phyloP scores from a whole-genome alignment of 1,140 invertebrate genomes.

The Drosophila pandora region DNA sequence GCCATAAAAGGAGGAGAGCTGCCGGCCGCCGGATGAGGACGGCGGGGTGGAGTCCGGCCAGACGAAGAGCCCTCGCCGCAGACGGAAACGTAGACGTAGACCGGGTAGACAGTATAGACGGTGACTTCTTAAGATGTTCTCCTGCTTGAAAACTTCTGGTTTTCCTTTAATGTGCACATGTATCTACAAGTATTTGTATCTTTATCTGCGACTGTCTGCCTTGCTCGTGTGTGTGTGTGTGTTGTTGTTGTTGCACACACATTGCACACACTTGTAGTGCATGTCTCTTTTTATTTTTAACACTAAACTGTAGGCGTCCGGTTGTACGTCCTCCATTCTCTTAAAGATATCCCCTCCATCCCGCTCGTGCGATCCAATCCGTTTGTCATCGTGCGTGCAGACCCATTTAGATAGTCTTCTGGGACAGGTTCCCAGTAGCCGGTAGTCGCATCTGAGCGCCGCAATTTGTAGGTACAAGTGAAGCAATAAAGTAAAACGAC shows the following conservation, averaged over 20 bases:
- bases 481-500: conserved; percentile 60
- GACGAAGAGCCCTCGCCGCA: conserved; percentile 7
- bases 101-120: conserved; percentile 12
- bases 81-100: conserved; percentile 6
- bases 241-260: conserved; percentile 10
- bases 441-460: conserved; percentile 40
- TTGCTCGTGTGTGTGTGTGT: background rate
- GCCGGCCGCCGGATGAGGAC: background rate
- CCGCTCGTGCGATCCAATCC: background rate
- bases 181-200: conserved; percentile 40
- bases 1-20: conserved; percentile 25
- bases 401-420: conserved; percentile 50
- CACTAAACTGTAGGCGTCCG: conserved; percentile 53
- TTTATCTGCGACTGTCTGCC: conserved; percentile 7
- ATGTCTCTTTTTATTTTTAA: conserved; percentile 57
- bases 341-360: background rate
- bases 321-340: conserved; percentile 25
- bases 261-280: conserved; percentile 43
- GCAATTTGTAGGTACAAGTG: conserved; percentile 68
- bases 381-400: conserved; percentile 27
- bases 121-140: conserved; percentile 58
- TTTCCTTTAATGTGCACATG: conserved; percentile 46
- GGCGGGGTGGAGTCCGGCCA: conserved; percentile 1
- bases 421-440: conserved; percentile 28
- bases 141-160: conserved; percentile 43